These are phyloP conservation scores for Grallaria varia DNA, from an alignment of 2,113 vertebrate species.

Conservation along the genomic window DNA sequence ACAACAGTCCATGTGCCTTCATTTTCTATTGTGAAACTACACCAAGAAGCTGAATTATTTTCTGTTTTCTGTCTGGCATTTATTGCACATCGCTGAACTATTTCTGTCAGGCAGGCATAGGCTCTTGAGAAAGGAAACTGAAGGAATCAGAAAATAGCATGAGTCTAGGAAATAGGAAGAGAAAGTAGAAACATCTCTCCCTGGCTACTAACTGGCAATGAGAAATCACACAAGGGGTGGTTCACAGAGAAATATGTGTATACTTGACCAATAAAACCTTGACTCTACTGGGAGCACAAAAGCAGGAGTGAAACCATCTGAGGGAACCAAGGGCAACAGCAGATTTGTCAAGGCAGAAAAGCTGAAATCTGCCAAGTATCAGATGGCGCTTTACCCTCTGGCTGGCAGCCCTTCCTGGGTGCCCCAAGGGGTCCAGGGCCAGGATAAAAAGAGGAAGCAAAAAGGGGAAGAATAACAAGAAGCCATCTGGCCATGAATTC, in stretches of 20 bases:
- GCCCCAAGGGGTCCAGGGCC: not conserved
- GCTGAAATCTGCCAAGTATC: not conserved
- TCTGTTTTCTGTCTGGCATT: not conserved
- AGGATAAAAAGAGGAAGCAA: not conserved
- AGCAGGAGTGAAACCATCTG: not conserved
- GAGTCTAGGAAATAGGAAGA: not conserved
- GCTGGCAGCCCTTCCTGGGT: not conserved
- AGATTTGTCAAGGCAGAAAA: not conserved
- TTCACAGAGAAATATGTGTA: not conserved
- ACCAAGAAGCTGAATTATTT: not conserved
- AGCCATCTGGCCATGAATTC: not conserved
- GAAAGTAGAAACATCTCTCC: not conserved
- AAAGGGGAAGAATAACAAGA: not conserved
- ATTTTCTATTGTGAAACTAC: not conserved
- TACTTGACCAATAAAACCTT: not conserved
- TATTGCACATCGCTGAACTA: not conserved
- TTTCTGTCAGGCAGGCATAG: not conserved
- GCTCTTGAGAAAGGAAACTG: not conserved
- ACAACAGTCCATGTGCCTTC: not conserved
- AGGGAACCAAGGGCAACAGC: not conserved
- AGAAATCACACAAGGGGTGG: not conserved
- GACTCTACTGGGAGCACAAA: not conserved
- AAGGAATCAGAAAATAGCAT: not conserved
- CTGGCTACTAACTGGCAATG: not conserved
- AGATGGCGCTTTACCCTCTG: not conserved